Evolutionary conservation across 1,140 invertebrate species (phyloP), one percentile per base, ranked within the genome.

Genomic region (Helicoverpa armigera): DNA sequence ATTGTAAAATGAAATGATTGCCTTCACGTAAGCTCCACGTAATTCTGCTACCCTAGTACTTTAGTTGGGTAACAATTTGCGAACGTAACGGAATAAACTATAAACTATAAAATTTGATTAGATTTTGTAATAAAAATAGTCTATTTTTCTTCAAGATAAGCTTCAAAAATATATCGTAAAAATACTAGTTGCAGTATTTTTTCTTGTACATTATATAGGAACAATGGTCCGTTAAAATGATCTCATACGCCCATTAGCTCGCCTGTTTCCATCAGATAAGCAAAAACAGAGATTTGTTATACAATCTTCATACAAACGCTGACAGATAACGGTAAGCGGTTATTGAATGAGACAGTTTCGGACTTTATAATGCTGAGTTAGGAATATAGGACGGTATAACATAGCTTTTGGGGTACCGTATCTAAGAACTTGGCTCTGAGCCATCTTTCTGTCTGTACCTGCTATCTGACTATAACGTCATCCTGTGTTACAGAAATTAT

Each of bases 191-290:
- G 48, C 58, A 29, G 31, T 76, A 76, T 63, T 76, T 63, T 76
- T 76, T 63, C 35, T 76, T 76, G 72, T 63, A 63, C 50, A 56
- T 63, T 76, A 51, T 51, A 43, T 76, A 58, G 72, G 56, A 67
- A 82, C 81, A 82, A 82, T 82, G 76, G 81, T 72, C 75, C 81
- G 81, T 82, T 82, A 79, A 82, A 82, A 82, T 78, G 75, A 78
- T 69, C 67, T 81, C 61, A 69, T 81, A 74, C 72, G 72, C 51
- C 75, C 76, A 79, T 79, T 82, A 74, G 76, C 56, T 70, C 56
- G 48, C 72, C 74, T 73, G 56, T 48, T 72, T 54, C 31, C 69
- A 82, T 78, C 75, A 79, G 81, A 82, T 79, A 82, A 31, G 81
- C 76, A 73, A 79, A 72, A 61, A 60, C 54, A 79, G 60, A 74